phyloP scores from a whole-genome alignment of 2,888 invertebrate species.

The Polia nebulosa region DNA sequence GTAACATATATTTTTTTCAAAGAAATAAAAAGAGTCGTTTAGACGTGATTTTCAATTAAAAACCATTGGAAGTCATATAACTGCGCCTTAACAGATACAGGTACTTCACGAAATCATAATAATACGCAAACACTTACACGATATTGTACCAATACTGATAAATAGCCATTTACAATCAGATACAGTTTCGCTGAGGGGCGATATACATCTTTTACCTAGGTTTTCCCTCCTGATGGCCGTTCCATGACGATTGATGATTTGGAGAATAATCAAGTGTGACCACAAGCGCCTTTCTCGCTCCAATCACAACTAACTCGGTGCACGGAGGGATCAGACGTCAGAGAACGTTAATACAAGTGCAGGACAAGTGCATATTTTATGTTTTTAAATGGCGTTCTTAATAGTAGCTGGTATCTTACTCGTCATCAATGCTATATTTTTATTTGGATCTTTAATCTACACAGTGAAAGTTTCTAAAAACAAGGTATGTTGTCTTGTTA shows the following conservation, averaged over 20 bases:
- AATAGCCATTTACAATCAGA: conserved; percentile 24
- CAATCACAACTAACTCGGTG: conserved; percentile 15
- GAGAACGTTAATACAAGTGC: neutral
- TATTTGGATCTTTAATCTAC: conserved; percentile 70
- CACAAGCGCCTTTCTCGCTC: conserved; percentile 14
- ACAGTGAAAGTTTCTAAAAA: conserved; percentile 61
- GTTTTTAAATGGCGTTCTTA: conserved; percentile 50
- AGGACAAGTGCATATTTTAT: conserved; percentile 10
- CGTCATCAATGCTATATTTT: conserved; percentile 71
- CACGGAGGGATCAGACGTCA: conserved; percentile 10
- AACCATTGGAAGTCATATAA: too few relatives aligned
- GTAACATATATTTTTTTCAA: too few relatives aligned
- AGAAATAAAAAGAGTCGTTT: too few relatives aligned
- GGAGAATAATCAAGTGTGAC: conserved; percentile 17
- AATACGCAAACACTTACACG: conserved; percentile 10
- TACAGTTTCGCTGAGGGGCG: conserved; percentile 2
- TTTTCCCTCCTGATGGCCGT: neutral
- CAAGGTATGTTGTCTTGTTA: conserved; percentile 65
- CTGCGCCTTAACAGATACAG: conserved; percentile 5
- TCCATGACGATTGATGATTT: conserved; percentile 22
- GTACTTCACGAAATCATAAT: conserved; percentile 5
- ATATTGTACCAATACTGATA: conserved; percentile 27
- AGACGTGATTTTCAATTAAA: too few relatives aligned
- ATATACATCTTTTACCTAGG: conserved; percentile 20
- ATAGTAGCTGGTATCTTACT: conserved; percentile 69